These are phyloP conservation scores for Lithophane leautieri DNA, from an alignment of 2,888 invertebrate species.

Conservation along the genomic window DNA sequence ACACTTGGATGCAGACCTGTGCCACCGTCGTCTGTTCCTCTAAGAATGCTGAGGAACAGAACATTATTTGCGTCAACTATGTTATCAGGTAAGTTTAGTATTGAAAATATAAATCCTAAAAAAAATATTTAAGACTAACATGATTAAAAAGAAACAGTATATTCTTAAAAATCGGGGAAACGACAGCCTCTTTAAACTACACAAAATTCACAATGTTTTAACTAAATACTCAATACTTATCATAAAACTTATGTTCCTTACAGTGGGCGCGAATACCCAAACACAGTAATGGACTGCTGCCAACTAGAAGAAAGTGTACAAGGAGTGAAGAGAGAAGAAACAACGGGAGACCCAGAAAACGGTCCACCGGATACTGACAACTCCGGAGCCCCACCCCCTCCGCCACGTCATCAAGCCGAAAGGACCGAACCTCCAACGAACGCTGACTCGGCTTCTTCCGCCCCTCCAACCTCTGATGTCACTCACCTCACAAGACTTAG, in stretches of 20 bases:
- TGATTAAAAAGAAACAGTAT: too few species aligned
- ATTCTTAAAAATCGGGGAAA: too few species aligned
- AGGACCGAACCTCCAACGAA: constrained; percentile 84
- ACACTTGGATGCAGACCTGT: constrained; percentile 99
- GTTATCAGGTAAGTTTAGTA: constrained; percentile 94
- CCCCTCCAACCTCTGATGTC: constrained; percentile 85
- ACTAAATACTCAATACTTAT: background rate
- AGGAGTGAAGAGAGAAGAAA: constrained; percentile 96
- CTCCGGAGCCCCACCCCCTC: constrained; percentile 83
- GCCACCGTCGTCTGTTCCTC: constrained; percentile 98
- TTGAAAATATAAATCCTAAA: background rate
- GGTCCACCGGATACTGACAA: constrained; percentile 96
- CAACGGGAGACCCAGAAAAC: constrained; percentile 95
- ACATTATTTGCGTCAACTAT: constrained; percentile 99
- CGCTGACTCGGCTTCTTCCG: constrained; percentile 83
- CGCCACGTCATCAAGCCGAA: constrained; percentile 82
- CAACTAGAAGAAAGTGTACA: constrained; percentile 96
- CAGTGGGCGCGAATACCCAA: constrained; percentile 96
- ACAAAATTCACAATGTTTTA: too few species aligned
- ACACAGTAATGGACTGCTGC: constrained; percentile 98
- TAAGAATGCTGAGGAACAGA: constrained; percentile 99
- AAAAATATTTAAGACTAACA: too few species aligned
- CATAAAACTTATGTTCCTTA: constrained; percentile 66
- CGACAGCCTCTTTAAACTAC: too few species aligned
- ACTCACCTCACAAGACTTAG: constrained; percentile 86